phyloP scores from a whole-genome alignment of 2,797 vertebrate species.

The Cheirogaleus major region DNA sequence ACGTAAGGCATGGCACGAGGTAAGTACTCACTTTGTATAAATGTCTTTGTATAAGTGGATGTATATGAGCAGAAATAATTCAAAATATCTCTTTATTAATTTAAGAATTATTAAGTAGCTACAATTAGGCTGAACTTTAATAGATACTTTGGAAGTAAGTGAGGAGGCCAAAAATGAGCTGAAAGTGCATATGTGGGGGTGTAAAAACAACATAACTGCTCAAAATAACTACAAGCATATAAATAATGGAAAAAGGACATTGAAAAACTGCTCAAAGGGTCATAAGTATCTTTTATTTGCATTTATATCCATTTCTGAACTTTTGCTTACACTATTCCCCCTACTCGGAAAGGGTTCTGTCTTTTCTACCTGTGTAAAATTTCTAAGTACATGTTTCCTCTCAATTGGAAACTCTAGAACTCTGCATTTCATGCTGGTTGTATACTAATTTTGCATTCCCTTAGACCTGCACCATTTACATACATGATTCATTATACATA shows the following conservation, averaged over 20 bases:
- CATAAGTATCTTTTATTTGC: background rate
- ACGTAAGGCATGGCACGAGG: background rate
- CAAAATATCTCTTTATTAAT: background rate
- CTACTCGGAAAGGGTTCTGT: background rate
- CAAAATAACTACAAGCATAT: background rate
- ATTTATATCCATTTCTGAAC: constrained; percentile 9
- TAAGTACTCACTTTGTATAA: background rate
- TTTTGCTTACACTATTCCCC: background rate
- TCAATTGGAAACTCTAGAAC: background rate
- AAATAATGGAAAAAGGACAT: background rate
- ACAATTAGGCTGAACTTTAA: background rate
- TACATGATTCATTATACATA: background rate
- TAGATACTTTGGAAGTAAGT: background rate
- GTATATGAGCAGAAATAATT: background rate
- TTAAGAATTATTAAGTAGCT: background rate
- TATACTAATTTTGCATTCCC: background rate
- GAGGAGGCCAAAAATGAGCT: background rate
- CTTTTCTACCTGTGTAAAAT: background rate
- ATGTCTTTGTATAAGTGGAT: background rate
- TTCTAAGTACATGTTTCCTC: background rate
- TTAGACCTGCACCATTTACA: background rate
- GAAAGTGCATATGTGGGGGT: background rate
- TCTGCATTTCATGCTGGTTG: background rate
- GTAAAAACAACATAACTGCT: background rate
- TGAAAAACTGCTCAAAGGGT: background rate